Base-by-base conservation (phyloP, 2,888 invertebrate species). In the Asteroscopus sphinx region DNA sequence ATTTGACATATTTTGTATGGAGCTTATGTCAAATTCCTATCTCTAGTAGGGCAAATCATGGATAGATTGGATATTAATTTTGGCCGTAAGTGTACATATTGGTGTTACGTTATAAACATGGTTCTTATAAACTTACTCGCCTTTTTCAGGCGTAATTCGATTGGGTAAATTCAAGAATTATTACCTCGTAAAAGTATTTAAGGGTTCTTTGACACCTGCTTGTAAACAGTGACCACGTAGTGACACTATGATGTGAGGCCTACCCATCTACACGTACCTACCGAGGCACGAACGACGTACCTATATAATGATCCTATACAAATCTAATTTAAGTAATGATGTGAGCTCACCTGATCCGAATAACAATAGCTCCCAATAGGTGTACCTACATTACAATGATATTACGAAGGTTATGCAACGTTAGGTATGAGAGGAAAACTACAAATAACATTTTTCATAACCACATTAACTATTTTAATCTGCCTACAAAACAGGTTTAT, bases 231-330 rank as follows among this genome's bases (percentile, higher is more conserved):
- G 32, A 28, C 4, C 33, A 48, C 6, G 39, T 41, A 40, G n/a
- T 28, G 44, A 6, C 39, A 40, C 8, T 39, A 25, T 12, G 42
- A 41, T n/a, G n/a, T n/a, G 16, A 33, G 39, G 56, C 40, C 49
- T 51, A 28, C 26, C 11, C 13, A 3, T n/a, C n/a, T n/a, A 6
- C 12, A 36, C 11, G 16, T 33, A 44, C 12, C 15, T 32, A 44
- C 12, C 28, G 25, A 39, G 25, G 12, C n/a, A 35, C 26, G 12
- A 21, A 32, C 42, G 46, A 37, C 21, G 15, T 58, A n/a, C n/a
- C n/a, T n/a, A n/a, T n/a, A n/a, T n/a, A 52, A 64, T 58, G 65
- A 52, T 58, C 42, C 52, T 9, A 64, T 69, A 58, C 51, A 57
- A 63, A 59, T 57, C 53, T 53, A 52, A 57, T 37, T 37, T 48